Evolutionary conservation across 1,140 invertebrate species (phyloP).

Genomic region (Drosophila albomicans): DNA sequence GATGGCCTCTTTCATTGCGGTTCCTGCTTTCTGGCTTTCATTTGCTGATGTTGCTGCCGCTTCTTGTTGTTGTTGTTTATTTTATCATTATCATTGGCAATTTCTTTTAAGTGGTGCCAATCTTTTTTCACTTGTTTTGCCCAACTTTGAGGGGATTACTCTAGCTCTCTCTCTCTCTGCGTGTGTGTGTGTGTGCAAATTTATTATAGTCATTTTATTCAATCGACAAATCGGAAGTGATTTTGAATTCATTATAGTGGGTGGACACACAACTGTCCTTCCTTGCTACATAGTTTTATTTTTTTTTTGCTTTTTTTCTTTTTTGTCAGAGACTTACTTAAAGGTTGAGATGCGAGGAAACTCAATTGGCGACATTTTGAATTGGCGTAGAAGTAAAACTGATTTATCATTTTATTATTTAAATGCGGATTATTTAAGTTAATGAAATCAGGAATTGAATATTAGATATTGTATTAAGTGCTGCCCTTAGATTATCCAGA

Average conservation of each 20-base stretch:
- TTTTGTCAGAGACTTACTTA: neutral
- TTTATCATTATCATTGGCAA: constrained; percentile 80
- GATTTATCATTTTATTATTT: neutral
- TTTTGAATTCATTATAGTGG: constrained; percentile 79
- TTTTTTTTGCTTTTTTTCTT: neutral
- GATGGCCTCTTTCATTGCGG: constrained; percentile 37
- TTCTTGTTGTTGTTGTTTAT: constrained; percentile 71
- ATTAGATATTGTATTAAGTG: neutral
- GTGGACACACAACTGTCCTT: constrained; percentile 35
- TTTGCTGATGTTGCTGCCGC: constrained; percentile 34
- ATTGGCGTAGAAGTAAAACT: constrained; percentile 2
- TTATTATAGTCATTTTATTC: constrained; percentile 84
- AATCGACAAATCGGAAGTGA: constrained; percentile 85
- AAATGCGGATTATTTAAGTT: neutral
- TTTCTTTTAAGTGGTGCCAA: constrained; percentile 84
- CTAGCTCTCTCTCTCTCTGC: constrained; percentile 4
- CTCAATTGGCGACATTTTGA: constrained; percentile 1
- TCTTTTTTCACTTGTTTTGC: constrained; percentile 80
- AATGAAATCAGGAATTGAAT: neutral
- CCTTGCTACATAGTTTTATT: neutral
- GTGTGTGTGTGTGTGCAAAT: constrained; percentile 60
- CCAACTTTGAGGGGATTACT: constrained; percentile 70
- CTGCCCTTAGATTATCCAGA: too few relatives aligned
- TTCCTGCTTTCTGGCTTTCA: constrained; percentile 38
- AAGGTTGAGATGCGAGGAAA: neutral